A percentile compares a stretch with the other conserved stretches of the same genome.
Conservation (phyloP, 2,797 vertebrate genomes). For the Catamblyrhynchus diadema region DNA sequence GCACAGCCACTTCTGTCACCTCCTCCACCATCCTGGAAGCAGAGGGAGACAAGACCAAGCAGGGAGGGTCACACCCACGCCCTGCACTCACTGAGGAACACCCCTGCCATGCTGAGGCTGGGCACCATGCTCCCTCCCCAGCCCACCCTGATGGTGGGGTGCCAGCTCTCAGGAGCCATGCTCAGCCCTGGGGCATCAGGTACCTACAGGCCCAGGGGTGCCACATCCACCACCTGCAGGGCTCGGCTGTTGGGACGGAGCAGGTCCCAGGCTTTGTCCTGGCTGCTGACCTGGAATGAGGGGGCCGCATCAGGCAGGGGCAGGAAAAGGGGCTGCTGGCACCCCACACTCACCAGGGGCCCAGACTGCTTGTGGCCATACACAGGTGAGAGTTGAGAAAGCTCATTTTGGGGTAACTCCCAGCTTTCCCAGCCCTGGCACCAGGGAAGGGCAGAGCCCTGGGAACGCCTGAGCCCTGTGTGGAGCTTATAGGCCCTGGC, state of each 20-base stretch:
- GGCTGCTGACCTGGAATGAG: conserved; percentile 74
- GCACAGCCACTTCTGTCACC: conserved; percentile 74
- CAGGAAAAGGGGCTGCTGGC: neutral
- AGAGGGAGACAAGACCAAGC: neutral
- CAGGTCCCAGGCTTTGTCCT: conserved; percentile 76
- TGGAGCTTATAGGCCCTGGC: neutral
- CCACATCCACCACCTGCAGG: conserved; percentile 71
- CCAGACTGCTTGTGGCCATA: rapidly evolving
- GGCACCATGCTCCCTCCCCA: neutral
- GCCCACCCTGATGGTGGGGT: rapidly evolving
- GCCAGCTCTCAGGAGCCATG: neutral
- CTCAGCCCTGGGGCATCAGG: rapidly evolving
- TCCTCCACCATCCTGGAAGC: conserved; percentile 76
- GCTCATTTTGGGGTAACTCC: neutral
- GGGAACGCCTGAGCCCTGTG: rapidly evolving
- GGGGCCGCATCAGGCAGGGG: neutral
- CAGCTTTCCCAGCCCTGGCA: neutral
- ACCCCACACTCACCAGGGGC: neutral
- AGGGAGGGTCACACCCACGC: neutral
- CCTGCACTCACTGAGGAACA: rapidly evolving
- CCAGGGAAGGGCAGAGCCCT: neutral
- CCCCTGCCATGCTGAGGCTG: neutral
- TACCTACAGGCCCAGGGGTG: conserved; percentile 81
- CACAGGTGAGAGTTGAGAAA: neutral
- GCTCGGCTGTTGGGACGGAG: conserved; percentile 57